These are phyloP conservation scores for Arion vulgaris DNA, from an alignment of 1,140 invertebrate species.

Conservation along the genomic window DNA sequence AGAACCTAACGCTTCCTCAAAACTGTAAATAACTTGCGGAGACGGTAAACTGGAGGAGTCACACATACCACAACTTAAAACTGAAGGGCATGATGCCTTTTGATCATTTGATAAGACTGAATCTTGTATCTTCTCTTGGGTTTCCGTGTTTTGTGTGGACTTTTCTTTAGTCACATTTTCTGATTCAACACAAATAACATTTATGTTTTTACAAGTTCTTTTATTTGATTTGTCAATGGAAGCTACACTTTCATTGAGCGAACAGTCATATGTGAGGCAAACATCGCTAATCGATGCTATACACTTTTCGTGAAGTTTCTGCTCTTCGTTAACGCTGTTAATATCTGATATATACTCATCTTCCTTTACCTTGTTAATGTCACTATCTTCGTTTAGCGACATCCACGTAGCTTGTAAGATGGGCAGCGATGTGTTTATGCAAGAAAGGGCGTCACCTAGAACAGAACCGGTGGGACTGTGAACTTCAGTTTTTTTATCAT, in stretches of 20 bases:
- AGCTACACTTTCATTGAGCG: background rate
- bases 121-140: background rate
- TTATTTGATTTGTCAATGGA: background rate
- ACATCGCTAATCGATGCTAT: background rate
- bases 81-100: background rate
- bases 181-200: background rate
- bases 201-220: background rate
- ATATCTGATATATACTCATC: background rate
- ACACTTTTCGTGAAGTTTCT: background rate
- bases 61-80: too few relatives aligned
- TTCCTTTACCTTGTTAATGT: background rate
- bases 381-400: background rate
- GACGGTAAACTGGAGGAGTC: too few relatives aligned
- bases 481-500: background rate
- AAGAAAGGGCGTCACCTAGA: background rate
- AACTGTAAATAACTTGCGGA: background rate
- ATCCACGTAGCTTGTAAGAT: background rate
- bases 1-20: background rate
- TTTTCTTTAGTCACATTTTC: background rate
- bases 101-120: background rate
- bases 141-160: background rate
- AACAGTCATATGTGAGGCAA: too few relatives aligned
- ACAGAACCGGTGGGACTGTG: background rate
- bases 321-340: background rate
- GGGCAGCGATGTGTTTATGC: background rate